Conservation (phyloP, 2,888 invertebrate species). For the Drosophila dives region DNA sequence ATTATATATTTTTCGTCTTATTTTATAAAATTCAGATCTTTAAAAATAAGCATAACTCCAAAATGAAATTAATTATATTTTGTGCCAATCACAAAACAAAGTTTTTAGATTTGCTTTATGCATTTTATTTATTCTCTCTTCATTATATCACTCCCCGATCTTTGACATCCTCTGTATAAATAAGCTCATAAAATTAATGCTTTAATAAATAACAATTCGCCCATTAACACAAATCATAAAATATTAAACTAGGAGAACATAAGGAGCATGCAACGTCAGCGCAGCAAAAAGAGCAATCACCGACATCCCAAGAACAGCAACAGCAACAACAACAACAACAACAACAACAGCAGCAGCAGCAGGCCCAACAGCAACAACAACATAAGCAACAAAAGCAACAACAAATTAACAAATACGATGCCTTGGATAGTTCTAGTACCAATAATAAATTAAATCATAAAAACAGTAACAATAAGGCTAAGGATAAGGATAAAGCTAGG, state of each 20-base stretch:
- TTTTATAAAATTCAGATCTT: neutral
- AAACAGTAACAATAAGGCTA: slow-evolving; percentile 63
- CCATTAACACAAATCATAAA: slow-evolving; percentile 37
- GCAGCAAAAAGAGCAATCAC: slow-evolving; percentile 42
- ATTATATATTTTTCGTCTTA: neutral
- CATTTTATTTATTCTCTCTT: no score
- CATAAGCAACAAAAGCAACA: slow-evolving; percentile 49
- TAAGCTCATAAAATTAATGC: slow-evolving; percentile 11
- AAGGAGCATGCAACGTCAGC: slow-evolving; percentile 55
- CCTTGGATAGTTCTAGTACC: slow-evolving; percentile 70
- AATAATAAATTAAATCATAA: slow-evolving; percentile 74
- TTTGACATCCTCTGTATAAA: neutral
- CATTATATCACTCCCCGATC: no score
- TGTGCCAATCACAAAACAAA: neutral
- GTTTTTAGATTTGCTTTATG: neutral
- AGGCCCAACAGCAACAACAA: slow-evolving; percentile 41
- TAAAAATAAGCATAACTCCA: neutral
- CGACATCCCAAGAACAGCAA: slow-evolving; percentile 37
- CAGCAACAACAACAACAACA: slow-evolving; percentile 41
- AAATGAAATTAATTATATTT: neutral
- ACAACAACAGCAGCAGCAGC: slow-evolving; percentile 40
- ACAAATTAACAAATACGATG: slow-evolving; percentile 65
- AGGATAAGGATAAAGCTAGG: slow-evolving; percentile 45
- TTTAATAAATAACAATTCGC: slow-evolving; percentile 6
- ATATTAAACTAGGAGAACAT: slow-evolving; percentile 54